Base-by-base conservation (phyloP, 2,113 vertebrate genomes). In the Sturnira hondurensis region DNA sequence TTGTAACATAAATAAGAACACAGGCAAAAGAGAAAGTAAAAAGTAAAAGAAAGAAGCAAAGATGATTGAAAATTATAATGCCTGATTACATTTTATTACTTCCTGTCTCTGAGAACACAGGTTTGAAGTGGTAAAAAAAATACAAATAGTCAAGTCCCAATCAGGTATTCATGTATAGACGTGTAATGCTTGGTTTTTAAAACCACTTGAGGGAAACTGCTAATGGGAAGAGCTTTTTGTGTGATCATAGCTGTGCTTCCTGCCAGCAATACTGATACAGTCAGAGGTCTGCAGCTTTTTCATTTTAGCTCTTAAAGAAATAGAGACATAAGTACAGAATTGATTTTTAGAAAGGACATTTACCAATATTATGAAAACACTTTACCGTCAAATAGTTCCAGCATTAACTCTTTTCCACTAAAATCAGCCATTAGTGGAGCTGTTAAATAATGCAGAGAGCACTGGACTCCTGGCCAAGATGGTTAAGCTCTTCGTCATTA, bases 341-440 rank as follows among this genome's bases (percentile, higher is more conserved):
- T 84, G 74, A 96, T 76, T 95, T 96, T 87, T 80, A 96, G 83
- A 88, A 85, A 86, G 54, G 92, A 65, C 43, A 73, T 19, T 92
- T 90, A 36, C 45, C 58, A 80, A 36, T 81, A 65, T 54, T 31
- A 20, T 81, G 33, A 96, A 92, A 76, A 52, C 11, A 38, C 33
- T 92, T 83, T 31, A 78, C 17, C 67, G 5, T 50, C 24, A 61
- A 77, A 26, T 41, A 63, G 74, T 95, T 81, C 47, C 45, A 82
- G 61, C 28, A 22, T 50, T 96, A 68, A 71, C 43, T 20, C 12
- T 96, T 89, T 77, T 36, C 38, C 36, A 45, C 31, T 14, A 78
- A 86, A 82, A 47, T 22, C 19, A 47, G 14, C 11, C 14, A 33
- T 28, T 22, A 3, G 45, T 56, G 31, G 65, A 68, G 70, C 13